These are phyloP conservation scores for Trichechus manatus DNA, from an alignment of 2,113 vertebrate genomes.

Conservation along the genomic window DNA sequence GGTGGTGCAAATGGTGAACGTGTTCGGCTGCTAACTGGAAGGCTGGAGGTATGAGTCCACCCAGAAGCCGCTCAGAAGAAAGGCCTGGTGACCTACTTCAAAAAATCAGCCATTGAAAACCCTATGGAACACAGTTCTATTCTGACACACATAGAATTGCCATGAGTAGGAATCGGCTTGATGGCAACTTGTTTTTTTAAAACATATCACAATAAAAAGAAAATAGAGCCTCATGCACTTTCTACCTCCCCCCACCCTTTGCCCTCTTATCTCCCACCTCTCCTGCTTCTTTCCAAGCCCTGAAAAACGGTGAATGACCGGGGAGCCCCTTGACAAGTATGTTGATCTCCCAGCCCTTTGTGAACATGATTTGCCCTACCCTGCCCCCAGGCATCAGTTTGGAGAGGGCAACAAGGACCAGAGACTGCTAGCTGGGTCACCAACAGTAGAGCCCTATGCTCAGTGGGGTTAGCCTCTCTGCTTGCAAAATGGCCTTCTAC, in stretches of 20 bases:
- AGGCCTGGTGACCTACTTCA: not conserved
- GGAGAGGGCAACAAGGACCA: not conserved
- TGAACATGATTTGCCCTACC: not conserved
- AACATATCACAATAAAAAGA: not conserved
- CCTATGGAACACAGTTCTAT: not conserved
- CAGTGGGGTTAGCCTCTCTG: not conserved
- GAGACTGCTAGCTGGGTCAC: not conserved
- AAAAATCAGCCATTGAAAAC: not conserved
- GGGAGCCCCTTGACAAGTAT: not conserved
- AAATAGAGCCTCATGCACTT: not conserved
- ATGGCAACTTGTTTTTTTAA: not conserved
- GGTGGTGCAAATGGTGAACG: not conserved
- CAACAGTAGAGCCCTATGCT: fast-evolving
- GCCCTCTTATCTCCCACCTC: not conserved
- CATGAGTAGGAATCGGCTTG: not conserved
- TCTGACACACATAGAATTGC: not conserved
- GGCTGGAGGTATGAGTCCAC: not conserved
- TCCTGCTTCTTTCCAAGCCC: not conserved
- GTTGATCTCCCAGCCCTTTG: not conserved
- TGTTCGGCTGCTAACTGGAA: not conserved
- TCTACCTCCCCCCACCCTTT: not conserved
- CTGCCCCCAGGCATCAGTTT: not conserved
- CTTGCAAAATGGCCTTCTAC: not conserved
- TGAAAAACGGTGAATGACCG: not conserved
- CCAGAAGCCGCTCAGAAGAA: not conserved